These are phyloP conservation scores for Podotricha telesiphe DNA, from an alignment of 2,888 invertebrate species.

Conservation along the genomic window DNA sequence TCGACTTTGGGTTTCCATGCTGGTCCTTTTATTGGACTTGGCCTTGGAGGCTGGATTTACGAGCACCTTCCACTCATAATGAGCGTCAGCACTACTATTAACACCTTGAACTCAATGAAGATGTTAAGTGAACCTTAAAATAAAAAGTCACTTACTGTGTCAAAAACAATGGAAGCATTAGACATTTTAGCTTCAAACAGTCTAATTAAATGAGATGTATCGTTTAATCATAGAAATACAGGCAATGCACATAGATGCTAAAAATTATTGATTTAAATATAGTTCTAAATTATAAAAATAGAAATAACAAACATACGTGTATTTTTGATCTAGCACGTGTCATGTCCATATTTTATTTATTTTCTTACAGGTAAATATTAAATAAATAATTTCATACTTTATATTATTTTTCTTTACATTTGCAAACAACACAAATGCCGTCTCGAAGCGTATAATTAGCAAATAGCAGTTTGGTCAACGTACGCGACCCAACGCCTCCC, in stretches of 20 bases:
- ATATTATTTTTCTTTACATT: not conserved
- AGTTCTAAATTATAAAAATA: too few relatives aligned
- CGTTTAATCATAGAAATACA: not conserved
- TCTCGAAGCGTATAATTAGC: constrained; percentile 69
- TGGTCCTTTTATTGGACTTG: constrained; percentile 72
- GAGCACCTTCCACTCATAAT: constrained; percentile 70
- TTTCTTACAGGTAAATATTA: not conserved
- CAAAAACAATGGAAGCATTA: constrained; percentile 31
- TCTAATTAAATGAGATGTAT: not conserved
- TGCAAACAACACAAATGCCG: constrained; percentile 21
- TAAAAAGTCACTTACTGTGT: constrained; percentile 31
- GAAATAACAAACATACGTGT: too few relatives aligned
- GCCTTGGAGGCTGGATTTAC: constrained; percentile 79
- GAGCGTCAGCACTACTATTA: constrained; percentile 76
- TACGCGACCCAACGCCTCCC: constrained; percentile 63
- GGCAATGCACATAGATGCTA: not conserved
- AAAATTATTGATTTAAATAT: too few relatives aligned
- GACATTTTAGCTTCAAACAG: not conserved
- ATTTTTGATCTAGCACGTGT: too few relatives aligned
- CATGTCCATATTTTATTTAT: not conserved
- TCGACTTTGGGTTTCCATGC: constrained; percentile 76
- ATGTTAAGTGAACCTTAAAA: constrained; percentile 49
- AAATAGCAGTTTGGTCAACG: constrained; percentile 61
- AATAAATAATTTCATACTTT: not conserved
- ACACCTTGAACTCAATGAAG: constrained; percentile 78